Evolutionary conservation across 2,888 invertebrate species (phyloP), one percentile per base, ranked within the genome.

Genomic region (Tipula vernalis): DNA sequence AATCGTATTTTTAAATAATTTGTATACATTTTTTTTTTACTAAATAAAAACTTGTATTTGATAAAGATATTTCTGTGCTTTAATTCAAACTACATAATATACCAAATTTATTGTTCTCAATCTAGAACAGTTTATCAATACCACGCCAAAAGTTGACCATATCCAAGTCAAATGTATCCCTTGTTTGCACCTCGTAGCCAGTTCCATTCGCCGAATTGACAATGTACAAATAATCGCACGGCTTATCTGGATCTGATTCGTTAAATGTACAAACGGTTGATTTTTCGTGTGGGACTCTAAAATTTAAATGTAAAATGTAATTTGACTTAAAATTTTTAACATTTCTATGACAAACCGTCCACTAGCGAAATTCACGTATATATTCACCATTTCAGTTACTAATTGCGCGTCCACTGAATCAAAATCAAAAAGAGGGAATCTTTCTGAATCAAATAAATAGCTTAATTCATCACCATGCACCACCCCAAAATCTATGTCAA

Each of bases 1-100:
- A 91, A 91, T 89, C 84, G 84, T n/a, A 84, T 84, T 84, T 12
- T 71, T 28, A 8, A 10, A 28, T 71, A 44, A 44, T 44, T 39
- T 39, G 0, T 5, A 3, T 39, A 39, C 0, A 39, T 39, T 39
- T 39, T 39, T 39, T 28, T 0, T 28, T 28, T 28, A 28, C 28
- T 28, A 28, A 28, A 28, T 28, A 28, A 28, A 28, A 28, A 28
- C 2, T 0, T 28, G 28, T 1, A 28, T 28, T 28, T 28, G 0
- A 28, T 28, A 28, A 28, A 28, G 28, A 28, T 28, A 28, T 28
- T 2, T 28, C 28, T 28, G 28, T 28, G 28, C 28, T 28, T 28
- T 28, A 28, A 1, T 28, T 28, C 28, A 28, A 28, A 28, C 28
- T 28, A n/a, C n/a, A n/a, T n/a, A n/a, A n/a, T n/a, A 28, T 28